Evolutionary conservation across 2,888 invertebrate species (phyloP).

Genomic region (Temnothorax ravouxi): DNA sequence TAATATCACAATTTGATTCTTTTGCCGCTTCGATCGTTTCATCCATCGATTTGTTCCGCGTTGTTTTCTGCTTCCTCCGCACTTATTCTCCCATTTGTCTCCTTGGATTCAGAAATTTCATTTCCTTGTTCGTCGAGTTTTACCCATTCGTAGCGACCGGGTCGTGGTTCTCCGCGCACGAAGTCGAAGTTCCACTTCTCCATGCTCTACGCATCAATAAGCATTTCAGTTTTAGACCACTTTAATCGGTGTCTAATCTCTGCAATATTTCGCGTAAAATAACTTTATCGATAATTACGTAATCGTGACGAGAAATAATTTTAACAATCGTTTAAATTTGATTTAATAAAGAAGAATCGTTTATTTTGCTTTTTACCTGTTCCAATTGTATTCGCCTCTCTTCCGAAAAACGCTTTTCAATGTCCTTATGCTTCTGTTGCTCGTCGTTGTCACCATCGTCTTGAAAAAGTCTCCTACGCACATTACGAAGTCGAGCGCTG

Average conservation of each 20-base stretch:
- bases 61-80: background rate
- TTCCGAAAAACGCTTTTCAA: slow-evolving; percentile 75
- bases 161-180: slow-evolving; percentile 86
- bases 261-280: background rate
- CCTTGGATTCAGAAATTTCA: slow-evolving; percentile 48
- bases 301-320: background rate
- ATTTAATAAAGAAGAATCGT: background rate
- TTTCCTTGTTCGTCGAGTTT: slow-evolving; percentile 75
- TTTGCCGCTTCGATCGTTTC: background rate
- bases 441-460: slow-evolving; percentile 77
- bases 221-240: background rate
- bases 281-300: slow-evolving; percentile 12
- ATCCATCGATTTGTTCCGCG: background rate
- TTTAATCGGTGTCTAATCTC: background rate
- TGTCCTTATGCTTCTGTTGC: slow-evolving; percentile 70
- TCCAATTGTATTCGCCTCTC: slow-evolving; percentile 74
- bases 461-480: slow-evolving; percentile 86
- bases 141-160: slow-evolving; percentile 87
- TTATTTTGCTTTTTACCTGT: slow-evolving; percentile 72
- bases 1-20: slow-evolving; percentile 30
- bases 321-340: background rate
- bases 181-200: slow-evolving; percentile 89
- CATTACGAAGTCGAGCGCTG: slow-evolving; percentile 75
- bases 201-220: slow-evolving; percentile 78
- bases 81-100: background rate